phyloP scores from a whole-genome alignment of 2,888 invertebrate genomes.

The Mythimna loreyi region DNA sequence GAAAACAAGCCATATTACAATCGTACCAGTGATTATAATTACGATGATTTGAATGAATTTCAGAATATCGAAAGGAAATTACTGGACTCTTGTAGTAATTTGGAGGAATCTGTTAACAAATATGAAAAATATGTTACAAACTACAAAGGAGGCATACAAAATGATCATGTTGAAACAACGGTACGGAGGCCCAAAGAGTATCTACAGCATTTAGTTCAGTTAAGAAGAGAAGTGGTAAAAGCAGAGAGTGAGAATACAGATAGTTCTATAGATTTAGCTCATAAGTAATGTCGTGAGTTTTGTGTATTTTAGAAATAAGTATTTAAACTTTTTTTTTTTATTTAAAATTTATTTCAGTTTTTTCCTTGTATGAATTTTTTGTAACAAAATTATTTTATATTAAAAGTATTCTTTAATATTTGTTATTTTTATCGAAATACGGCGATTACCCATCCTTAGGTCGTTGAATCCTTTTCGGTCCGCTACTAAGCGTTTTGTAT shows the following conservation, averaged over 20 bases:
- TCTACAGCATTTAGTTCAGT: constrained; percentile 89
- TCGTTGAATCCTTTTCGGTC: no score
- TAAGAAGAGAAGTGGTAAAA: constrained; percentile 90
- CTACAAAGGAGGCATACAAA: constrained; percentile 61
- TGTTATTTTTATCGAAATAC: constrained; percentile 6
- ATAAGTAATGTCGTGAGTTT: constrained; percentile 47
- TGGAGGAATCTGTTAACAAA: constrained; percentile 77
- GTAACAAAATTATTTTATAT: constrained; percentile 6
- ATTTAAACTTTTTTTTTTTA: neutral
- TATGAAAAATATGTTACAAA: constrained; percentile 78
- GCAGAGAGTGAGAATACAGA: constrained; percentile 84
- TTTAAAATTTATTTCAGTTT: no score
- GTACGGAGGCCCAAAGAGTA: constrained; percentile 89
- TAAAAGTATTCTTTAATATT: neutral
- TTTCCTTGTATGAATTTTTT: constrained; percentile 9
- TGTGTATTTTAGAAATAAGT: constrained; percentile 18
- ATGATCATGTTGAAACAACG: constrained; percentile 31
- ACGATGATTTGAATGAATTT: constrained; percentile 64
- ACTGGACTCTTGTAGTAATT: constrained; percentile 76
- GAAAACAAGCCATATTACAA: constrained; percentile 38
- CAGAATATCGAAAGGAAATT: constrained; percentile 76
- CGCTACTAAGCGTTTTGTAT: no score
- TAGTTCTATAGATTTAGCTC: constrained; percentile 59
- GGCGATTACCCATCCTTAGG: no score
- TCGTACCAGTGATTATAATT: constrained; percentile 55